Base-by-base conservation (phyloP, 64 coral and sea anemone species). In the Trachythela sp. region DNA sequence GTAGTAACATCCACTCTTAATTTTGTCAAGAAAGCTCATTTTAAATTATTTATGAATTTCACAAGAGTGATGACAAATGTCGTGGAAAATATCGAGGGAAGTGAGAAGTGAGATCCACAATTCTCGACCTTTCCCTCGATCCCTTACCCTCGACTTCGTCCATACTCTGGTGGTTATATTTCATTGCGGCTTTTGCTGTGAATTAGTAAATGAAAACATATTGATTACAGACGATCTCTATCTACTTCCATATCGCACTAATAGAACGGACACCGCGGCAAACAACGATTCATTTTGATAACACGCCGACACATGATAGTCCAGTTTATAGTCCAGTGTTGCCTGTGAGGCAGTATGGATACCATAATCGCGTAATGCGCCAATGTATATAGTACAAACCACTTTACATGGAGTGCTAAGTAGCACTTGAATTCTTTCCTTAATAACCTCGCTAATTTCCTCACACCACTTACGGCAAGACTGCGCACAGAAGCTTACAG, bases 201-300 rank as follows among this genome's bases (percentile, higher is more conserved):
- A 45, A 45, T 45, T 6, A n/a, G n/a, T n/a, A 45, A 45, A 45
- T 45, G 42, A 45, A 45, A 45, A 45, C 42, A 45, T 45, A 45
- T 45, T 45, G 42, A 45, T 45, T 45, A 45, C 42, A 45, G n/a
- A n/a, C n/a, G n/a, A n/a, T 45, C 42, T 45, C 42, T 45, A 45
- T 45, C 42, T 37, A 39, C 75, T 15, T 37, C 27, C 8, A 60
- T 91, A 95, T 84, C 92, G 92, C 18, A 91, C 92, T 8, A 84
- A 93, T 39, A 99, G 67, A 70, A 95, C 88, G 49, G 93, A 89
- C 30, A 85, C 96, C 41, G 94, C 52, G 8, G 96, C 96, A 52
- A 94, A 95, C n/a, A 99, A 87, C 42, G 93, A 94, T 2, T 85
- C 60, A 71, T 99, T 99, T 45, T 93, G 92, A 52, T 89, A 99